Conservation (phyloP, 2,797 vertebrate species). For the Onychomys leucogaster region DNA sequence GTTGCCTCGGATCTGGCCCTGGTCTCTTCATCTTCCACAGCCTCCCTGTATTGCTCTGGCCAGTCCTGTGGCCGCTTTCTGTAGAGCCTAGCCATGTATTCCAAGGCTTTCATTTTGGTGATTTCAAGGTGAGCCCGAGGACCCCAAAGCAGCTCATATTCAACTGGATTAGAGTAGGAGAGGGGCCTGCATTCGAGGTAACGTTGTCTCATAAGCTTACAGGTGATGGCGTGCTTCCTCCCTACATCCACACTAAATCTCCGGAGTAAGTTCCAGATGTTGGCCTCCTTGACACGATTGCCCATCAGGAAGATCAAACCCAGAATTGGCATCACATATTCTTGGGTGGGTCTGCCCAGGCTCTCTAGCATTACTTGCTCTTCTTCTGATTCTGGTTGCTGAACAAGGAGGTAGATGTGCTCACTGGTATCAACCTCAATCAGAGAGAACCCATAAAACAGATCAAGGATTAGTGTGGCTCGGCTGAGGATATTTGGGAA, state of each 20-base stretch:
- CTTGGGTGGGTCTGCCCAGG: conserved; percentile 67
- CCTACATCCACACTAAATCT: conserved; percentile 68
- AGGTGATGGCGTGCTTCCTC: conserved; percentile 73
- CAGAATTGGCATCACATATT: conserved; percentile 71
- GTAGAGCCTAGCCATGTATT: conserved; percentile 71
- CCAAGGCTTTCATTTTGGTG: conserved; percentile 77
- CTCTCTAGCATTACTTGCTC: conserved; percentile 72
- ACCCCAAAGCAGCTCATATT: conserved; percentile 73
- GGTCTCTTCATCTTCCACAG: conserved; percentile 73
- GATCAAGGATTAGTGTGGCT: conserved; percentile 73
- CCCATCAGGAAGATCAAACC: conserved; percentile 76
- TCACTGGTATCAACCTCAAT: conserved; percentile 76
- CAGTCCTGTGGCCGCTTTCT: conserved; percentile 72
- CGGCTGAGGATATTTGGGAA: conserved; percentile 74
- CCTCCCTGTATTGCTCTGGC: conserved; percentile 74
- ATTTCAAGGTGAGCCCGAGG: conserved; percentile 72
- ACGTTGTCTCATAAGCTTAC: conserved; percentile 72
- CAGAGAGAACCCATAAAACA: conserved; percentile 74
- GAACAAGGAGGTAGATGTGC: conserved; percentile 74
- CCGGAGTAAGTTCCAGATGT: conserved; percentile 66
- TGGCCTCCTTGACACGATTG: conserved; percentile 69
- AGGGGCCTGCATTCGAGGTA: conserved; percentile 71
- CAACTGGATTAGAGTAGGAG: conserved; percentile 71
- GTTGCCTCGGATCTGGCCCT: conserved; percentile 68
- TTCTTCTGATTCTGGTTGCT: conserved; percentile 76